Evolutionary conservation across 1,140 invertebrate genomes (phyloP), one percentile per base, ranked within the genome.

Genomic region (Drosophila arawakana): DNA sequence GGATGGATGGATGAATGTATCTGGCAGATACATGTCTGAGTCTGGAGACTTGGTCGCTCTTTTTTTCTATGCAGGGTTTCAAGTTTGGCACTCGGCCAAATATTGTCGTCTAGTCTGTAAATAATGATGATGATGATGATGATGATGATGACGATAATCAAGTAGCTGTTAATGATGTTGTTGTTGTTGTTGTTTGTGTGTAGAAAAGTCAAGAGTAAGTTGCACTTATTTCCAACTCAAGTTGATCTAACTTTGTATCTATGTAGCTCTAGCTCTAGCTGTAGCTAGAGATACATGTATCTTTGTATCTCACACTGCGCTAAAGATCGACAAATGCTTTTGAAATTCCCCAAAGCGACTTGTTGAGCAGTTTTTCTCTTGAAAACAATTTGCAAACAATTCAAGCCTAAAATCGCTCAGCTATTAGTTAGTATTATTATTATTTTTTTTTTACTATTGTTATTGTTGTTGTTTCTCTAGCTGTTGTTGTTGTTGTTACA

Each of bases 351-450:
- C 10, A 15, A 15, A 59, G 61, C 61, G 52, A 67, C 54, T 67
- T 57, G 65, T 57, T 67, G 54, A 39, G 30, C 65, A 46, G 8
- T 50, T 57, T 57, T 58, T 66, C 62, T 49, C 44, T 30, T 30
- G 25, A 18, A 46, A 52, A 44, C 43, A 41, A 49, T 58, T 63
- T 60, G 55, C 47, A 68, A 88, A 18, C 78, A 71, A 86, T 73
- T 88, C 82, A 80, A 73, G 76, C 82, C 75, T 59, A 57, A 86
- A 86, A 86, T 79, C 66, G 83, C 54, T 72, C 62, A 58, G 49
- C 57, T 68, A 68, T 73, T 68, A 58, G 58, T 62, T 62, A 43
- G 41, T 61, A 13, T 55, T 57, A 18, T 59, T 71, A 57, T 79
- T 83, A 62, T 60, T 77, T 47, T 55, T 57, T 79, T 83, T 58